These are phyloP conservation scores for Notodonta ziczac DNA, from an alignment of 2,888 invertebrate species.

Conservation along the genomic window DNA sequence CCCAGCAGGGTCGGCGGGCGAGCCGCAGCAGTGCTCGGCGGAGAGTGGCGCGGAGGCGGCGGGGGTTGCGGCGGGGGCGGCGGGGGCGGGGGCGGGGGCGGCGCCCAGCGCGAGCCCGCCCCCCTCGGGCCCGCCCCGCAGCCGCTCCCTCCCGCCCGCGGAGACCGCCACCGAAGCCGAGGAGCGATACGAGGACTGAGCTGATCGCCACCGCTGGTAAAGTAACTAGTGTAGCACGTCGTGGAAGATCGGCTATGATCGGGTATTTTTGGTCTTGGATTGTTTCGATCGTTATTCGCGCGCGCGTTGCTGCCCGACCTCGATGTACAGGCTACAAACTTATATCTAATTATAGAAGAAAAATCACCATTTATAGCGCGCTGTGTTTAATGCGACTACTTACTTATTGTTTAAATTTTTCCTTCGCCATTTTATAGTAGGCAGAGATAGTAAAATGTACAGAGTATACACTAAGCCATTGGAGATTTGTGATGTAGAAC, in stretches of 20 bases:
- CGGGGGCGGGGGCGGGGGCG: not conserved
- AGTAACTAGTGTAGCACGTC: not conserved
- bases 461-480: no score
- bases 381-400: no score
- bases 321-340: no score
- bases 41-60: not conserved
- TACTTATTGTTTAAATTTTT: no score
- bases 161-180: conserved; percentile 81
- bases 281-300: no score
- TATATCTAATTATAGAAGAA: no score
- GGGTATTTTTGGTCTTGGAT: not conserved
- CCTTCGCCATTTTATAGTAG: no score
- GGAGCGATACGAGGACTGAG: conserved; percentile 65
- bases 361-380: no score
- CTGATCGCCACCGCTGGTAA: not conserved
- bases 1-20: conserved; percentile 1
- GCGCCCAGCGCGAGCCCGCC: not conserved
- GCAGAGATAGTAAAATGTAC: no score
- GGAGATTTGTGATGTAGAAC: no score
- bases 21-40: not conserved
- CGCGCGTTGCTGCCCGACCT: no score
- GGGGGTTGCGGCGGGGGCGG: conserved; percentile 4
- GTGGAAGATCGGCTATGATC: not conserved
- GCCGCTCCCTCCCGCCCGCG: conserved; percentile 61
- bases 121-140: conserved; percentile 17